Conservation (phyloP, 2,888 invertebrate species). For the Melinaea marsaeus region DNA sequence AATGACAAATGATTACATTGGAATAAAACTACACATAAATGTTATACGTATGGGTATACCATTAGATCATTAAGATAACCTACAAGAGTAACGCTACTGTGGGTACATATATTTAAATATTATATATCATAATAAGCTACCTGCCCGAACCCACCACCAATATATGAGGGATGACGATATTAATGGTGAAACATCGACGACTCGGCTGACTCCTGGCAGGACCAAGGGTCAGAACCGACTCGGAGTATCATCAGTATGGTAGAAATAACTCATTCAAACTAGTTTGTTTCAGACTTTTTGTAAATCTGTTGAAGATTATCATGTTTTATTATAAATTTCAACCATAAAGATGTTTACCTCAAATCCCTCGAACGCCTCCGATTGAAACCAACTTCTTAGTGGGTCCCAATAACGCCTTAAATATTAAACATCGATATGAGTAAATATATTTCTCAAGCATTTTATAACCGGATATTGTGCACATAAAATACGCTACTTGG, state of each 20-base stretch:
- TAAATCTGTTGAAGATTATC: neutral
- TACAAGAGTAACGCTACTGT: conserved; percentile 15
- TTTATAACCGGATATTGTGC: neutral
- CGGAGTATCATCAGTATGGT: conserved; percentile 2
- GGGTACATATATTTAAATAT: conserved; percentile 21
- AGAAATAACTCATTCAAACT: conserved; percentile 1
- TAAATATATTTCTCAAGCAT: neutral
- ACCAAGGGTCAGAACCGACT: conserved; percentile 9
- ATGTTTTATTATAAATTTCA: neutral
- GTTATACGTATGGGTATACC: conserved; percentile 16
- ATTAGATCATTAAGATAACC: conserved; percentile 12
- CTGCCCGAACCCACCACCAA: conserved; percentile 23
- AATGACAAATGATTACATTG: conserved; percentile 10
- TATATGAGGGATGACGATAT: conserved; percentile 13
- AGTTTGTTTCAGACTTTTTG: neutral
- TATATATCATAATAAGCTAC: conserved; percentile 13
- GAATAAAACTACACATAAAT: conserved; percentile 13
- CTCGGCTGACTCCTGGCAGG: neutral
- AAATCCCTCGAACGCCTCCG: conserved; percentile 4
- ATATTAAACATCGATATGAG: conserved; percentile 2
- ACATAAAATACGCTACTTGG: conserved; percentile 3
- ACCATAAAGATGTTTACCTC: conserved; percentile 1
- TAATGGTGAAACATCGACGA: neutral
- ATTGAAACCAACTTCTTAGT: neutral
- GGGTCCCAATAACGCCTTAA: neutral